Percentiles rank a stretch among this genome's conserved stretches.
Evolutionary conservation across 2,888 invertebrate genomes (phyloP).

Genomic region (Nineta flava): DNA sequence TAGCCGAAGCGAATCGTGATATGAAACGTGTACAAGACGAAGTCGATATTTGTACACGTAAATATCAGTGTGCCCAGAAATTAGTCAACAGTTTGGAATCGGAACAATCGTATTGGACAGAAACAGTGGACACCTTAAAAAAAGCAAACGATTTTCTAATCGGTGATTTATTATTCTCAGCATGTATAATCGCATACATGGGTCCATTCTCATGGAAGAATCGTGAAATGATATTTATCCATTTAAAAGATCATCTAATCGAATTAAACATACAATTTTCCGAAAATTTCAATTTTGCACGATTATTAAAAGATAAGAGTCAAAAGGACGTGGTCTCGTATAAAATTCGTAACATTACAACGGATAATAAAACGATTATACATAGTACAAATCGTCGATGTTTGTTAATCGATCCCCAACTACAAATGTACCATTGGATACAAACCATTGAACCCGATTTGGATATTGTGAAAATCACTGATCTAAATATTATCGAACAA

Average conservation of each 20-base stretch:
- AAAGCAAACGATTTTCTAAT: conserved; percentile 62
- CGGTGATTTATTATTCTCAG: conserved; percentile 79
- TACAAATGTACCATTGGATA: conserved; percentile 75
- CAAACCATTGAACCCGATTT: conserved; percentile 64
- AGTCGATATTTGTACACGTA: conserved; percentile 67
- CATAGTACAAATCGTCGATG: conserved; percentile 65
- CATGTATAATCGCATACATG: conserved; percentile 78
- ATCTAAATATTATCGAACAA: conserved; percentile 57
- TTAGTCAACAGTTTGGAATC: conserved; percentile 77
- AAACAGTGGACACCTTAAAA: conserved; percentile 60
- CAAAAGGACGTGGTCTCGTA: conserved; percentile 70
- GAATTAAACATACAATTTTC: conserved; percentile 60
- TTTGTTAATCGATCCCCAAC: conserved; percentile 69
- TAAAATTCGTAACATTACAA: conserved; percentile 57
- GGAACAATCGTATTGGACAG: conserved; percentile 74
- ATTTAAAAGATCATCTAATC: conserved; percentile 54
- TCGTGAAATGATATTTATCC: conserved; percentile 56
- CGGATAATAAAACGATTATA: conserved; percentile 73
- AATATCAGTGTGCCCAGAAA: conserved; percentile 72
- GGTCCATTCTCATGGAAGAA: conserved; percentile 65
- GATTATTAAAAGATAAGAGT: conserved; percentile 71
- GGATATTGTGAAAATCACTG: conserved; percentile 54
- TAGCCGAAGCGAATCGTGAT: conserved; percentile 46
- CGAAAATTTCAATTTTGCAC: conserved; percentile 56
- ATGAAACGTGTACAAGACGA: conserved; percentile 54